A percentile compares a stretch with the other conserved stretches of the same genome.
These are phyloP conservation scores for Acanthis flammea DNA, from an alignment of 2,797 vertebrate species.

Conservation along the genomic window DNA sequence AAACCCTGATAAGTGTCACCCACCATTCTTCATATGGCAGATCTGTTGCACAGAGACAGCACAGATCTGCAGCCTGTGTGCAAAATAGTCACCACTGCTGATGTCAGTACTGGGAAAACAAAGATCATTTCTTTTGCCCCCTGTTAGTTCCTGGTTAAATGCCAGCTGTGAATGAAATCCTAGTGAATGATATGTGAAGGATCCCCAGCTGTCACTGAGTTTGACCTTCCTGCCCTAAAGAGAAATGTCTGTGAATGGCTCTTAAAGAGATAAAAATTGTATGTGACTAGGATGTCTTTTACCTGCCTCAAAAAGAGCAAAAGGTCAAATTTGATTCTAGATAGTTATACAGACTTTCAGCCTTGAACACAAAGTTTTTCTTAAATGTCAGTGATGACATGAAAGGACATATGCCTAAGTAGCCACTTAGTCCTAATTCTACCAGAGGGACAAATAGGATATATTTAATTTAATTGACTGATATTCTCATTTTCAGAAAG, in stretches of 20 bases:
- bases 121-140: neutral
- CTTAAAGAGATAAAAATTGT: neutral
- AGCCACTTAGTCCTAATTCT: neutral
- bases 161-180: neutral
- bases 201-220: neutral
- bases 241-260: neutral
- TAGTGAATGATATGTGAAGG: neutral
- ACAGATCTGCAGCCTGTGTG: neutral
- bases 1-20: neutral
- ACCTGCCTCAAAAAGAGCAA: neutral
- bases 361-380: neutral
- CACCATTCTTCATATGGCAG: accelerated
- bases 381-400: neutral
- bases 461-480: neutral
- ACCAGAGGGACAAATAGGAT: neutral
- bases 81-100: neutral
- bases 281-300: neutral
- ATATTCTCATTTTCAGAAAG: neutral
- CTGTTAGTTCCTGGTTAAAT: neutral
- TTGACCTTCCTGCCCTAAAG: neutral
- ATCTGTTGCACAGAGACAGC: neutral
- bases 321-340: neutral
- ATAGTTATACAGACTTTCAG: neutral
- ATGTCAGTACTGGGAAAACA: neutral
- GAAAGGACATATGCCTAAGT: neutral